phyloP scores from a whole-genome alignment of 2,113 vertebrate species.

The Haplochromis burtoni region DNA sequence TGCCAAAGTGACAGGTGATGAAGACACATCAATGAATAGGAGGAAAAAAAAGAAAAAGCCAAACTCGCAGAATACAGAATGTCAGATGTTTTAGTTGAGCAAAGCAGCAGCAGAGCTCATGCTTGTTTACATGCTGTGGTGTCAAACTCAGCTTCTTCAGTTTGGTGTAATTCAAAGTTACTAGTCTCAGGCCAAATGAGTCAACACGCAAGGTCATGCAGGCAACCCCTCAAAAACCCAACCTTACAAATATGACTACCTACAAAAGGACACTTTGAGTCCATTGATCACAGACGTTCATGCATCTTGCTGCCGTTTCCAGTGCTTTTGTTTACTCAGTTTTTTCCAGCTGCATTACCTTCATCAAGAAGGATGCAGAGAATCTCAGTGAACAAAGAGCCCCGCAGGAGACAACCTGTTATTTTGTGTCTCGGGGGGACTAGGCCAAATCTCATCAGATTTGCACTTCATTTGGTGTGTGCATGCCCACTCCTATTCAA shows the following conservation, averaged over 20 bases:
- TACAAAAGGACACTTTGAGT: not conserved
- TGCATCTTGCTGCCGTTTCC: not conserved
- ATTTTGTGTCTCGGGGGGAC: not conserved
- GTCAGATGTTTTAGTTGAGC: slow-evolving; percentile 4
- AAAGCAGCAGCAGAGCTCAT: slow-evolving; percentile 4
- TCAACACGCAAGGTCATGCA: not conserved
- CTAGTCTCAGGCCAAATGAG: not conserved
- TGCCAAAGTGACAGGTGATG: slow-evolving; percentile 65
- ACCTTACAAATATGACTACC: not conserved
- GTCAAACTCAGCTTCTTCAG: not conserved
- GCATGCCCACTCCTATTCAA: not conserved
- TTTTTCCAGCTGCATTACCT: not conserved
- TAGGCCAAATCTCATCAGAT: not conserved
- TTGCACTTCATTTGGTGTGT: not conserved
- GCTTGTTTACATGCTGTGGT: not conserved
- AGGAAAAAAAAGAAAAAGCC: not conserved
- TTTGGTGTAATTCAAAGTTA: not conserved
- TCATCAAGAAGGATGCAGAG: not conserved
- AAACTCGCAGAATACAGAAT: slow-evolving; percentile 51
- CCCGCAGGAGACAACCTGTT: not conserved
- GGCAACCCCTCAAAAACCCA: not conserved
- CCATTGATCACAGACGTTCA: not conserved
- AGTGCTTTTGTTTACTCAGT: not conserved
- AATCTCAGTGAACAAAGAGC: not conserved
- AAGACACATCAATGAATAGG: slow-evolving; percentile 55